Conservation (phyloP, 2,888 invertebrate genomes). For the Teleiodes luculella region DNA sequence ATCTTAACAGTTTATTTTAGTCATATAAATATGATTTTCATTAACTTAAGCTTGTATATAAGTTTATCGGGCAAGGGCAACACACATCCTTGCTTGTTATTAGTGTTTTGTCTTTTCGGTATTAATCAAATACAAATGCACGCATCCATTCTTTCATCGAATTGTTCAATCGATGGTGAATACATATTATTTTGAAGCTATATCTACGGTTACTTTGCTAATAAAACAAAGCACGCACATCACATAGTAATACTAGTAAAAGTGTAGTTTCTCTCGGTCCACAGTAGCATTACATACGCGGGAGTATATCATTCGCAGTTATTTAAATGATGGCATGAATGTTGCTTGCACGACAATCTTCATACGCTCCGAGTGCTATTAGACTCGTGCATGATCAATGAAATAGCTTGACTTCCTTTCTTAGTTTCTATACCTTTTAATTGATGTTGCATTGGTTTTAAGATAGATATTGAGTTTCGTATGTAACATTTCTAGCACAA, state of each 20-base stretch:
- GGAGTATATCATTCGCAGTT: conserved; percentile 3
- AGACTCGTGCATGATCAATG: not conserved
- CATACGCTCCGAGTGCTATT: not conserved
- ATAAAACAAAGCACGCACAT: not conserved
- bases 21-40: no score
- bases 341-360: conserved; percentile 7
- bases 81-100: no score
- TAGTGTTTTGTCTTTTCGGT: no score
- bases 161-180: no score
- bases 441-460: no score
- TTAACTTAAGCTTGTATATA: no score
- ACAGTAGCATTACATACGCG: conserved; percentile 3
- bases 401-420: not conserved
- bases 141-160: no score
- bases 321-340: conserved; percentile 9
- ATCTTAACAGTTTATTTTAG: no score
- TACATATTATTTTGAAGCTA: not conserved
- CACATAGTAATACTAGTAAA: not conserved
- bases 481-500: no score
- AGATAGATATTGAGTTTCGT: no score
- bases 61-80: no score
- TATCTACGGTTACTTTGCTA: not conserved
- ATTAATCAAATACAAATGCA: no score
- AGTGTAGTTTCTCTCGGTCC: conserved; percentile 3
- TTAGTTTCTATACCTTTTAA: not conserved